Evolutionary conservation across 2,888 invertebrate genomes (phyloP).

Genomic region (Nomada hirtipes): DNA sequence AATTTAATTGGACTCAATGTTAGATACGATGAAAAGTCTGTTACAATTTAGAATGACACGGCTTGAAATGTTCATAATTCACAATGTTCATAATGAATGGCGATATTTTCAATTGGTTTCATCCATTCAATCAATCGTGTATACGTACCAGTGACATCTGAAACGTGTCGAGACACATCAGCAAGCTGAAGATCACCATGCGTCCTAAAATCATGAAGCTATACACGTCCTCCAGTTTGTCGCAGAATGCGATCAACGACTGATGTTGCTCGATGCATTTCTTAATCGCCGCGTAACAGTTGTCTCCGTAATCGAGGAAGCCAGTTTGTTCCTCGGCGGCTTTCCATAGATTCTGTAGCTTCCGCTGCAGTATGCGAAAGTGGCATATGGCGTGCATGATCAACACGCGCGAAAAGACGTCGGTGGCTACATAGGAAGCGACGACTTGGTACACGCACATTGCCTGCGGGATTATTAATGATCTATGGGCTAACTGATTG

Average conservation of each 20-base stretch:
- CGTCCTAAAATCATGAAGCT: conserved; percentile 47
- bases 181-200: neutral
- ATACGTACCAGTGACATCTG: neutral
- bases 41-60: too few relatives aligned
- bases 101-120: too few relatives aligned
- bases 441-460: neutral
- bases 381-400: conserved; percentile 67
- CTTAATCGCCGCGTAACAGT: conserved; percentile 42
- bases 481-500: too few relatives aligned
- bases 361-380: conserved; percentile 68
- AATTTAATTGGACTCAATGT: too few relatives aligned
- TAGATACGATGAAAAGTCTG: too few relatives aligned
- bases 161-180: neutral
- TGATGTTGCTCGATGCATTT: conserved; percentile 57
- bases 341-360: conserved; percentile 29
- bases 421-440: neutral
- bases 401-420: conserved; percentile 53
- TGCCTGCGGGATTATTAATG: neutral
- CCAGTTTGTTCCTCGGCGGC: neutral
- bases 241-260: conserved; percentile 55
- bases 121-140: too few relatives aligned
- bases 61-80: too few relatives aligned
- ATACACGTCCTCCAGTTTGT: conserved; percentile 63
- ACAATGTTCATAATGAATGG: too few relatives aligned
- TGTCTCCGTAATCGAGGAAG: neutral